A percentile compares a stretch with the other conserved stretches of the same genome.
phyloP scores from a whole-genome alignment of 2,888 invertebrate genomes.

The Archips crataeganus region DNA sequence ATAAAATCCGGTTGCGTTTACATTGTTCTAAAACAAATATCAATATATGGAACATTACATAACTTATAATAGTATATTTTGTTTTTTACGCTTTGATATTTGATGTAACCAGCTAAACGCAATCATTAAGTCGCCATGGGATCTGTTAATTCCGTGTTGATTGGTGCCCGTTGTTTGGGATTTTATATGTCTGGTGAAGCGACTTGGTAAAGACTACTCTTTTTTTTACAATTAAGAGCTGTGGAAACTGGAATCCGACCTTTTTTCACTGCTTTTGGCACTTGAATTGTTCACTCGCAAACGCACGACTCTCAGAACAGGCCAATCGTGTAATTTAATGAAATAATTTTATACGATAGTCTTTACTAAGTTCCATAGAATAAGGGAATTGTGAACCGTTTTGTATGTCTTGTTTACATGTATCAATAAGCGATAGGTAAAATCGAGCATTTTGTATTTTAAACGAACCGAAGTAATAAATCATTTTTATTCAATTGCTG shows the following conservation, averaged over 20 bases:
- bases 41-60: background rate
- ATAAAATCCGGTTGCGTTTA: background rate
- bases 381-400: slow-evolving; percentile 39
- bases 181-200: slow-evolving; percentile 10
- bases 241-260: too few relatives aligned
- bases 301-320: background rate
- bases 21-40: background rate
- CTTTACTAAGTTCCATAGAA: slow-evolving; percentile 16
- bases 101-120: slow-evolving; percentile 8
- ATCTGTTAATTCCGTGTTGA: slow-evolving; percentile 20
- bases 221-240: background rate
- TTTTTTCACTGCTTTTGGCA: background rate
- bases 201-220: slow-evolving; percentile 8
- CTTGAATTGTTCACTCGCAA: background rate
- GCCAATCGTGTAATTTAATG: background rate
- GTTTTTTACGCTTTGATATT: background rate
- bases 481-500: background rate
- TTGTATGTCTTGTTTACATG: slow-evolving; percentile 33
- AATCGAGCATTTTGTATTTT: background rate
- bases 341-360: slow-evolving; percentile 14
- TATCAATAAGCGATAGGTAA: slow-evolving; percentile 2
- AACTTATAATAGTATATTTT: background rate
- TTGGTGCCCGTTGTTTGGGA: slow-evolving; percentile 26
- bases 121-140: background rate
- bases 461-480: background rate